phyloP scores from a whole-genome alignment of 2,113 vertebrate species.

The Carassius gibelio region DNA sequence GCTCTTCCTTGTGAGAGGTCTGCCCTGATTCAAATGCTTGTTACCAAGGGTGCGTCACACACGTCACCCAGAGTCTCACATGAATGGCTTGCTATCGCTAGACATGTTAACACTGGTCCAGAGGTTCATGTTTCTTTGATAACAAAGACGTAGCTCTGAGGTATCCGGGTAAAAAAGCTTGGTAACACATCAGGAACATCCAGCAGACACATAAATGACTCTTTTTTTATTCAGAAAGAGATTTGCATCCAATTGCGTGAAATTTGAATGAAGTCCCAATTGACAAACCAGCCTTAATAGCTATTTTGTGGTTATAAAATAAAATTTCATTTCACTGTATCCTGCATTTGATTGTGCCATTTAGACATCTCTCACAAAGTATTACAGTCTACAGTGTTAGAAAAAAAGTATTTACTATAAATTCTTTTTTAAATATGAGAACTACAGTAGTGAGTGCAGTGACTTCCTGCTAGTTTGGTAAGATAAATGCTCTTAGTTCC shows the following conservation, averaged over 20 bases:
- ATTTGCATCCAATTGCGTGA: constrained; percentile 41
- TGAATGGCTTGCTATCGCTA: not conserved
- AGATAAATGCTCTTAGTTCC: constrained; percentile 50
- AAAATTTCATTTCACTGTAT: not conserved
- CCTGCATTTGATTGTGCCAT: not conserved
- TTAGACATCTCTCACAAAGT: not conserved
- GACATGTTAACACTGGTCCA: not conserved
- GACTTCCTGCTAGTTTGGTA: constrained; percentile 49
- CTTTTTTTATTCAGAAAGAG: not conserved
- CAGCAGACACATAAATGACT: not conserved
- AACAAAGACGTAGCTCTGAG: not conserved
- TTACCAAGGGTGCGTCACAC: constrained; percentile 60
- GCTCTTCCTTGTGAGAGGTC: constrained; percentile 66
- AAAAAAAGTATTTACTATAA: not conserved
- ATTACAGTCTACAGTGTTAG: not conserved
- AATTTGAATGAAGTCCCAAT: constrained; percentile 14
- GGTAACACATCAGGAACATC: not conserved
- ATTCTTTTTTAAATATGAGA: not conserved
- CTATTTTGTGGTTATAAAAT: not conserved
- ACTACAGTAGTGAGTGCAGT: not conserved
- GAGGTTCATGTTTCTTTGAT: not conserved
- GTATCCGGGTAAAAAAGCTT: not conserved
- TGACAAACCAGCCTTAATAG: not conserved
- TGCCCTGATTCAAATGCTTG: constrained; percentile 55
- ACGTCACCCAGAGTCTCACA: not conserved